Evolutionary conservation across 1,140 invertebrate species (phyloP).

Genomic region (Archivesica marissinica): DNA sequence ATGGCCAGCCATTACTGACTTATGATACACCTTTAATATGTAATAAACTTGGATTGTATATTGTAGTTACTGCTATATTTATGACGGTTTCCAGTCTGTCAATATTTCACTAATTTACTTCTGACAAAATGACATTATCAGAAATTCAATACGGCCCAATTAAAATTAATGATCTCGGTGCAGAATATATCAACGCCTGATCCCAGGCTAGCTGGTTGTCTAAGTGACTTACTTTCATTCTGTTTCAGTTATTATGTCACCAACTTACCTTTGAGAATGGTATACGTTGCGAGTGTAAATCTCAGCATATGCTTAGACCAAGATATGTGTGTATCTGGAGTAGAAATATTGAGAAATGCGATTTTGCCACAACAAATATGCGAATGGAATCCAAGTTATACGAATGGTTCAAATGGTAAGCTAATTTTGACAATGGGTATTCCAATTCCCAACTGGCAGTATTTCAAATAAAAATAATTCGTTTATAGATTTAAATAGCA

Average conservation of each 20-base stretch:
- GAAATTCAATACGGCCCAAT: neutral
- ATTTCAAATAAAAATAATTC: neutral
- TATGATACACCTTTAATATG: too few species aligned
- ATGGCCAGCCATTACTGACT: too few species aligned
- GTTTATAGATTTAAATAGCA: neutral
- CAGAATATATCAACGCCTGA: neutral
- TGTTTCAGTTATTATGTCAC: neutral
- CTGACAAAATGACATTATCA: too few species aligned
- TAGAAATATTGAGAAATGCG: neutral
- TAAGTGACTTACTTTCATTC: neutral
- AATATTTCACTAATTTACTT: neutral
- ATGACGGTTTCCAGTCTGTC: neutral
- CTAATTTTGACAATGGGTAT: too few species aligned
- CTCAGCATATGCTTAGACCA: slow-evolving; percentile 1
- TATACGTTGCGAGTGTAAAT: neutral
- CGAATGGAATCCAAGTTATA: neutral
- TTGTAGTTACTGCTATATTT: too few species aligned
- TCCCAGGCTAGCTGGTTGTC: neutral
- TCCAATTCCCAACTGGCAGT: too few species aligned
- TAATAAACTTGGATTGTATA: too few species aligned
- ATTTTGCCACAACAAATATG: neutral
- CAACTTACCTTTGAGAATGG: neutral
- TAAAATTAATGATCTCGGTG: neutral
- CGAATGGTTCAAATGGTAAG: neutral
- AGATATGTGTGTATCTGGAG: neutral